Percentiles rank a stretch among this genome's conserved stretches.
These are phyloP conservation scores for Tamias sibiricus DNA, from an alignment of 2,113 vertebrate species.

Conservation along the genomic window DNA sequence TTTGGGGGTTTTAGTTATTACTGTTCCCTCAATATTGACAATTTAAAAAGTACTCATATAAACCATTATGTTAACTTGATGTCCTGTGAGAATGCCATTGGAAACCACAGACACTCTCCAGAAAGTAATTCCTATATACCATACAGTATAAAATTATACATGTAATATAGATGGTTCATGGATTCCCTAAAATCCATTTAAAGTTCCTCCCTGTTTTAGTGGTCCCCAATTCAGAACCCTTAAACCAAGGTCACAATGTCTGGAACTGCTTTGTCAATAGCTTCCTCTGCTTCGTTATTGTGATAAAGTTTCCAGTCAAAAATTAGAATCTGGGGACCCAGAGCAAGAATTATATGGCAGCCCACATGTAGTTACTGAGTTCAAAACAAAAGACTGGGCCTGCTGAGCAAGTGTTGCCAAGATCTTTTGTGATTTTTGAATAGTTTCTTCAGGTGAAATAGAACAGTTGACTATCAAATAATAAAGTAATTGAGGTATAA, in stretches of 20 bases:
- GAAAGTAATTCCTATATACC: background rate
- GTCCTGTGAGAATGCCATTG: background rate
- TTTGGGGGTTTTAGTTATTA: background rate
- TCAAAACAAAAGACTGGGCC: background rate
- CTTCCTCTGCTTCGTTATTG: constrained; percentile 33
- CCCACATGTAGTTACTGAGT: background rate
- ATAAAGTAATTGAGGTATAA: background rate
- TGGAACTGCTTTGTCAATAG: background rate
- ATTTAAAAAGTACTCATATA: constrained; percentile 1
- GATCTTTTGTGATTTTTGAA: background rate
- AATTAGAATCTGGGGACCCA: background rate
- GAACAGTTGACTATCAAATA: background rate
- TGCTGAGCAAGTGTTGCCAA: background rate
- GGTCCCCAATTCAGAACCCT: constrained; percentile 3
- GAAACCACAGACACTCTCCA: background rate
- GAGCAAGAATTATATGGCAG: background rate
- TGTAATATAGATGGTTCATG: background rate
- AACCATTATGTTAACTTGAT: background rate
- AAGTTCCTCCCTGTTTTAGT: background rate
- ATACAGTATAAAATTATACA: background rate
- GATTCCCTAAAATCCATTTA: constrained; percentile 1
- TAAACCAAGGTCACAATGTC: background rate
- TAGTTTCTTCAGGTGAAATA: constrained; percentile 3
- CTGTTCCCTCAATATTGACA: background rate
- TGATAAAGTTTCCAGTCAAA: background rate